Conservation (phyloP, 2,888 invertebrate species). For the Notodonta dromedarius region DNA sequence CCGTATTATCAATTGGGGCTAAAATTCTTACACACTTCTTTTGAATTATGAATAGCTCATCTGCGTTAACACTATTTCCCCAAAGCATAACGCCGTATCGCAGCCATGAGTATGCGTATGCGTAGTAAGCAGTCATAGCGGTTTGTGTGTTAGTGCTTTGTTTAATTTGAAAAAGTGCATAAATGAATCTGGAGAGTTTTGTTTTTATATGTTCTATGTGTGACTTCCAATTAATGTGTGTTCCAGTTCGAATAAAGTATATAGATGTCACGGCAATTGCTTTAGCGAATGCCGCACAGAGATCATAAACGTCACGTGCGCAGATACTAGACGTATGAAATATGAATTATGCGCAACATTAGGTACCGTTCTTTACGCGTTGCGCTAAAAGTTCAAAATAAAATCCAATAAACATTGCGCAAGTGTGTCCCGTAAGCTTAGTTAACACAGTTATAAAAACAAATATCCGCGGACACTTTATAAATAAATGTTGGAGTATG, state of each 20-base stretch:
- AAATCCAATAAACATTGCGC: background rate
- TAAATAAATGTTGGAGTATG: background rate
- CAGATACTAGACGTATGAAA: background rate
- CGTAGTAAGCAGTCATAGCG: no score
- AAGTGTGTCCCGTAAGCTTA: background rate
- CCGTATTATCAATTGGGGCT: no score
- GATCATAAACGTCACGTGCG: background rate
- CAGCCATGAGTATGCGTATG: no score
- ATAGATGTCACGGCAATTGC: background rate
- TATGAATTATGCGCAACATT: background rate
- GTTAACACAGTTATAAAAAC: background rate
- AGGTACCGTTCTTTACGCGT: background rate
- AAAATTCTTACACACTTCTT: no score
- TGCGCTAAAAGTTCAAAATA: conserved; percentile 2
- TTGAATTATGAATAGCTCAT: no score
- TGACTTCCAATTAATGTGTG: no score
- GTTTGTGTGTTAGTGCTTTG: no score
- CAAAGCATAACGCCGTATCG: no score
- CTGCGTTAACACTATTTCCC: no score
- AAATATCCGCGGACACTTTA: background rate
- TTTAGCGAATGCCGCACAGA: background rate
- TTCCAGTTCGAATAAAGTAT: background rate
- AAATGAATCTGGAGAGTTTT: no score
- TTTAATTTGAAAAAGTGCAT: no score
- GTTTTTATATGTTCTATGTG: no score